phyloP scores from a whole-genome alignment of 2,888 invertebrate genomes.

The Tachina fera region DNA sequence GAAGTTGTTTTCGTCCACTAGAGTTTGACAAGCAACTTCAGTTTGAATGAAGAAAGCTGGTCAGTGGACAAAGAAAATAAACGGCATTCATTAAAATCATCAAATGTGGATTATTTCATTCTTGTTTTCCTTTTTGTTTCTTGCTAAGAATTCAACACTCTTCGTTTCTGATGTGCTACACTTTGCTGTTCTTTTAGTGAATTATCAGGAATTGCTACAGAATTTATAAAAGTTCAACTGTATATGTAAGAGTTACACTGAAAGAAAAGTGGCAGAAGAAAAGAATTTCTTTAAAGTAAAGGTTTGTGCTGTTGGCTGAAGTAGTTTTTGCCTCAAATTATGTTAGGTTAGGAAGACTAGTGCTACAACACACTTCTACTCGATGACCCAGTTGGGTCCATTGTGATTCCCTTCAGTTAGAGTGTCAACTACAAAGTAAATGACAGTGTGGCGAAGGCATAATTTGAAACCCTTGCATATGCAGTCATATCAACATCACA shows the following conservation, averaged over 20 bases:
- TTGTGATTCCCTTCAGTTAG: no score
- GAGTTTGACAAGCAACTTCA: slow-evolving; percentile 47
- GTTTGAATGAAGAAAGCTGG: slow-evolving; percentile 14
- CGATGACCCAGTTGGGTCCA: no score
- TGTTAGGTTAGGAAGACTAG: no score
- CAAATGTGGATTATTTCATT: slow-evolving; percentile 59
- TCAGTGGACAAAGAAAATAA: slow-evolving; percentile 17
- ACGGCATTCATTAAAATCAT: slow-evolving; percentile 61
- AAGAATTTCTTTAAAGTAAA: no score
- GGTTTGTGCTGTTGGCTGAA: no score
- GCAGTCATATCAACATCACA: no score
- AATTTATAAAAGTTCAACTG: background rate
- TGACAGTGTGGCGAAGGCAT: no score
- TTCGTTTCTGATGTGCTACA: slow-evolving; percentile 40
- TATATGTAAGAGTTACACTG: slow-evolving; percentile 3
- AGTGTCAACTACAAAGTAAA: no score
- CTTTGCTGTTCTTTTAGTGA: slow-evolving; percentile 52
- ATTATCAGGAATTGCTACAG: background rate
- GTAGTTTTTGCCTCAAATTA: no score
- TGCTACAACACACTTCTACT: no score
- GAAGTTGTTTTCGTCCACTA: background rate
- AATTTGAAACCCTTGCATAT: no score
- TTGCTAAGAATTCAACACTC: slow-evolving; percentile 9
- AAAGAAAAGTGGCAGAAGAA: background rate
- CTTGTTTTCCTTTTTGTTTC: background rate